phyloP scores from a whole-genome alignment of 2,113 vertebrate genomes.

The Aldabrachelys gigantea region DNA sequence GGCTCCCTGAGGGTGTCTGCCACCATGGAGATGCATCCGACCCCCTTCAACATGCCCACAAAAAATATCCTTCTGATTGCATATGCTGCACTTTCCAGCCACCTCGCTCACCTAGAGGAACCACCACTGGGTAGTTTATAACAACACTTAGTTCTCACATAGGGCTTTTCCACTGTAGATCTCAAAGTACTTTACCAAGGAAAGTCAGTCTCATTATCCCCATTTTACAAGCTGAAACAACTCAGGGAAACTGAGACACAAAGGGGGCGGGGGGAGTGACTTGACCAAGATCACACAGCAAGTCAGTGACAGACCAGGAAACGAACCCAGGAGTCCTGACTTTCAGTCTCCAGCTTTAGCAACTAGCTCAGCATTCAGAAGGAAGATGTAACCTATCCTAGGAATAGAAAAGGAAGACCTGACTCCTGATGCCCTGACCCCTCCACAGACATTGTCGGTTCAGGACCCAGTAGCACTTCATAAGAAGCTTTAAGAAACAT shows the following conservation, averaged over 20 bases:
- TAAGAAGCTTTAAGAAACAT: neutral
- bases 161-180: neutral
- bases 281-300: neutral
- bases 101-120: neutral
- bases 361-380: neutral
- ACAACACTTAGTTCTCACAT: neutral
- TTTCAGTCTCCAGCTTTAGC: neutral
- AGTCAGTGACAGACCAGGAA: neutral
- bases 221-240: neutral
- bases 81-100: neutral
- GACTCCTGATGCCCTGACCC: accelerated
- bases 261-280: neutral
- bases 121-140: neutral
- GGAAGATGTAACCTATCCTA: neutral
- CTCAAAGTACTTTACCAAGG: neutral
- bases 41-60: neutral
- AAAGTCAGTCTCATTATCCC: neutral
- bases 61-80: neutral
- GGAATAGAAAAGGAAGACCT: neutral
- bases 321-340: neutral
- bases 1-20: neutral
- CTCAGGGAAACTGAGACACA: neutral
- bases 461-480: neutral
- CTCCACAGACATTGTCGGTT: neutral
- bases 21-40: neutral